These are phyloP conservation scores for Sclerodermus sp. DNA, from an alignment of 2,888 invertebrate genomes.

Conservation along the genomic window DNA sequence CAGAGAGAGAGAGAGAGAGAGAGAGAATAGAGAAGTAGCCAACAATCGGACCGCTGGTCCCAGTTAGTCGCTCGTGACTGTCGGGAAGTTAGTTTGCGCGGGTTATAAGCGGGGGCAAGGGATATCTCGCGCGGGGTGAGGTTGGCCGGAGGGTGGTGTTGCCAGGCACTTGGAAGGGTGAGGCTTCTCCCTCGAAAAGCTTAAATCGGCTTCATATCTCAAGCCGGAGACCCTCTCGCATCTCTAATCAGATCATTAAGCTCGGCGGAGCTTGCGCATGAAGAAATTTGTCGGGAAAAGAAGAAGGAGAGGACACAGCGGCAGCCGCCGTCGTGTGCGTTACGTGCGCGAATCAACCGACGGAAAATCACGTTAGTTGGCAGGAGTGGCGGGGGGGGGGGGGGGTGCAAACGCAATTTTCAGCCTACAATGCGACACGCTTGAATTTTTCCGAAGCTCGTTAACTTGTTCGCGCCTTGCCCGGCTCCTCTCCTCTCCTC, in stretches of 20 bases:
- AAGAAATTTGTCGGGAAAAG: slow-evolving; percentile 16
- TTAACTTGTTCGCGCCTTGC: no score
- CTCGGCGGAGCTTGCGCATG: slow-evolving; percentile 26
- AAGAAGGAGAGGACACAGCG: neutral
- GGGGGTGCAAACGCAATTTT: no score
- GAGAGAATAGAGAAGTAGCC: no score
- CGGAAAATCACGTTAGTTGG: no score
- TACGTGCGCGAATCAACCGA: slow-evolving; percentile 6
- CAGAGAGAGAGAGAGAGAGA: no score
- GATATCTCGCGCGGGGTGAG: slow-evolving; percentile 1
- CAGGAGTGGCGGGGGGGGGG: no score
- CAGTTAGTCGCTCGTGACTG: slow-evolving; percentile 13
- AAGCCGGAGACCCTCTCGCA: slow-evolving; percentile 26
- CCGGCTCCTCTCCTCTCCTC: no score
- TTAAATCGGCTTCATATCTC: slow-evolving; percentile 40
- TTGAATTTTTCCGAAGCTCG: no score
- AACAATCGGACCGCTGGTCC: no score
- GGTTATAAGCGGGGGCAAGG: slow-evolving; percentile 11
- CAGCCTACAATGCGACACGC: no score
- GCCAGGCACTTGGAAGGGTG: slow-evolving; percentile 30
- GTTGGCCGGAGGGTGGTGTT: slow-evolving; percentile 31
- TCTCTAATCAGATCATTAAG: slow-evolving; percentile 42
- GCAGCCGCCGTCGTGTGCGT: slow-evolving; percentile 3
- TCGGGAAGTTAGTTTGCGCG: slow-evolving; percentile 23
- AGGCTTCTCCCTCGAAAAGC: slow-evolving; percentile 32